A percentile compares a stretch with the other conserved stretches of the same genome.
phyloP scores from a whole-genome alignment of 2,797 vertebrate genomes.

The Spheniscus humboldti region DNA sequence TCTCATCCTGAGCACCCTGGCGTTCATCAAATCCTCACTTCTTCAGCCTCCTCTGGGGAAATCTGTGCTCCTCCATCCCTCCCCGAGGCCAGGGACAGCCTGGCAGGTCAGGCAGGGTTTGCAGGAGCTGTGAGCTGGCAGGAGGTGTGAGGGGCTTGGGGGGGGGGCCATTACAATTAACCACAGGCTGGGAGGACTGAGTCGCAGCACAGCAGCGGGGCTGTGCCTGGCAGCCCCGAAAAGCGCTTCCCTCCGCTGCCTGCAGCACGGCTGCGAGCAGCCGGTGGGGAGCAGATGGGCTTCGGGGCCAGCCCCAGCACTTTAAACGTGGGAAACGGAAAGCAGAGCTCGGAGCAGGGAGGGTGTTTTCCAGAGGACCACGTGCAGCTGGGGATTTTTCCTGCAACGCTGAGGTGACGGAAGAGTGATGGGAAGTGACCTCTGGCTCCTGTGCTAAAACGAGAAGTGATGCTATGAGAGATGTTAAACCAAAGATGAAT shows the following conservation, averaged over 20 bases:
- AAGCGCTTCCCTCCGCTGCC: background rate
- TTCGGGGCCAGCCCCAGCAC: background rate
- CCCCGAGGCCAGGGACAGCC: background rate
- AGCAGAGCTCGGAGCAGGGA: background rate
- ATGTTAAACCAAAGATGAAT: background rate
- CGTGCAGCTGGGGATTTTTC: background rate
- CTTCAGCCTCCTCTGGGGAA: background rate
- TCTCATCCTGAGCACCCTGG: background rate
- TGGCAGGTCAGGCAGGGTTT: background rate
- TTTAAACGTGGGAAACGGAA: background rate
- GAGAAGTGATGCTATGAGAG: background rate
- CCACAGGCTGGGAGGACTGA: background rate
- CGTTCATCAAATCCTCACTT: background rate
- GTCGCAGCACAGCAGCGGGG: background rate
- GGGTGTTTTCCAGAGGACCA: background rate
- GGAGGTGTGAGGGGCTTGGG: background rate
- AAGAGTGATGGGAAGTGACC: constrained; percentile 1
- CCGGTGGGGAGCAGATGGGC: background rate
- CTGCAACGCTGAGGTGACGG: background rate
- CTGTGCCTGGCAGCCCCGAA: background rate
- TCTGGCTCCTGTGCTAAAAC: background rate
- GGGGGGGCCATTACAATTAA: background rate
- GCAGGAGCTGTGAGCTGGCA: background rate
- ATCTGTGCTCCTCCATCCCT: background rate
- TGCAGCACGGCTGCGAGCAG: background rate